Evolutionary conservation across 2,888 invertebrate species (phyloP).

Genomic region (Octonoba sinensis): DNA sequence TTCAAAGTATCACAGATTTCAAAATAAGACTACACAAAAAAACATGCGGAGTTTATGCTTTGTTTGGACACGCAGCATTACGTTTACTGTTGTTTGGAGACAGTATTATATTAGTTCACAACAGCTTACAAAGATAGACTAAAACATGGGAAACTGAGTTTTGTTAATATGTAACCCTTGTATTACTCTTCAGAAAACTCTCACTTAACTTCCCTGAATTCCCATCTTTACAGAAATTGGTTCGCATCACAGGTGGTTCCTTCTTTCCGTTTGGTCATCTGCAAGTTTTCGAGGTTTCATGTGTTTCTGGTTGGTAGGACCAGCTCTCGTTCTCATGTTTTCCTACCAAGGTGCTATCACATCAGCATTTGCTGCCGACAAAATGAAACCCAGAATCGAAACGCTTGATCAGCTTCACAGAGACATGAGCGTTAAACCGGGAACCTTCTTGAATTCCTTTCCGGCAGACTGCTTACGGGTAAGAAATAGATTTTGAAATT

Average conservation of each 20-base stretch:
- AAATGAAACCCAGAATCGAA: conserved; percentile 19
- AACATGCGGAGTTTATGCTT: too few relatives aligned
- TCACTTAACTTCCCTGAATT: conserved; percentile 1
- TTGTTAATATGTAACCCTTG: too few relatives aligned
- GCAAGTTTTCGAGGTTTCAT: conserved; percentile 18
- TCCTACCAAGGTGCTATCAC: conserved; percentile 30
- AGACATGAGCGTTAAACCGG: background rate
- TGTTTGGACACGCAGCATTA: too few relatives aligned
- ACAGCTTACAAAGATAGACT: too few relatives aligned
- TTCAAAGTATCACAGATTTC: too few relatives aligned
- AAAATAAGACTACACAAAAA: too few relatives aligned
- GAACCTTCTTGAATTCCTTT: conserved; percentile 10
- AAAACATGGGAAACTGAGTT: too few relatives aligned
- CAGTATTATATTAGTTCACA: too few relatives aligned
- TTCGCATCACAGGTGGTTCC: conserved; percentile 5
- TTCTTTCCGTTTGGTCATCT: background rate
- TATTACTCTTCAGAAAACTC: too few relatives aligned
- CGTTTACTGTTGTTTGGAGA: too few relatives aligned
- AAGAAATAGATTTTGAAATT: background rate
- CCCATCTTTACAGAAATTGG: background rate
- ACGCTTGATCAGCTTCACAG: conserved; percentile 17
- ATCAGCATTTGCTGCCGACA: conserved; percentile 27
- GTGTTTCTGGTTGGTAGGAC: conserved; percentile 8
- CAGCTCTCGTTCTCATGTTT: conserved; percentile 24
- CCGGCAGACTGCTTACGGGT: conserved; percentile 15